Conservation (phyloP, 2,113 vertebrate species). For the Mesoclemmys tuberculata region DNA sequence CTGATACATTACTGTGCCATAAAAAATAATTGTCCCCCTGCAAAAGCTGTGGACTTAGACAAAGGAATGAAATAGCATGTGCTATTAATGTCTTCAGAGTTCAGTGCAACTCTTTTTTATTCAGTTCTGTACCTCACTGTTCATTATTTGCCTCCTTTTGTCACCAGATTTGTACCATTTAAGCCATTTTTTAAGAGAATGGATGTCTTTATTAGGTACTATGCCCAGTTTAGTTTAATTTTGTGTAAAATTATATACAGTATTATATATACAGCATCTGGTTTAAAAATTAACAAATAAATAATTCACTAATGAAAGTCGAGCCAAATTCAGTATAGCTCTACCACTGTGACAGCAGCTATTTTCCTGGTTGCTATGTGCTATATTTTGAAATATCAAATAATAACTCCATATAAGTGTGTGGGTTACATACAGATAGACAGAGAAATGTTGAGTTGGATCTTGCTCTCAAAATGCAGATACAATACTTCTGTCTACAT, state of each 20-base stretch:
- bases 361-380: conserved; percentile 29
- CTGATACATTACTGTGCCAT: background rate
- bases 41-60: conserved; percentile 14
- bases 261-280: conserved; percentile 30
- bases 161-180: background rate
- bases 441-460: conserved; percentile 5
- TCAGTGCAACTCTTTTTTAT: background rate
- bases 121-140: background rate
- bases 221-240: conserved; percentile 21
- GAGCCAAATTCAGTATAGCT: background rate
- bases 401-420: background rate
- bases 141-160: background rate
- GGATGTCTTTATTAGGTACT: conserved; percentile 12
- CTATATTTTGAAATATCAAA: conserved; percentile 11
- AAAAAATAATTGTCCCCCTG: background rate
- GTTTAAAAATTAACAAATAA: conserved; percentile 31
- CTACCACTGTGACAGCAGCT: background rate
- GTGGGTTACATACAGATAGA: background rate
- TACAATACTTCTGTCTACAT: background rate
- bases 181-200: background rate
- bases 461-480: conserved; percentile 18
- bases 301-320: conserved; percentile 11
- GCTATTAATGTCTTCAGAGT: background rate
- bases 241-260: conserved; percentile 35
- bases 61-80: background rate